A percentile compares a stretch with the other conserved stretches of the same genome.
Evolutionary conservation across 2,888 invertebrate genomes (phyloP).

Genomic region (Galerucella nymphaeae): DNA sequence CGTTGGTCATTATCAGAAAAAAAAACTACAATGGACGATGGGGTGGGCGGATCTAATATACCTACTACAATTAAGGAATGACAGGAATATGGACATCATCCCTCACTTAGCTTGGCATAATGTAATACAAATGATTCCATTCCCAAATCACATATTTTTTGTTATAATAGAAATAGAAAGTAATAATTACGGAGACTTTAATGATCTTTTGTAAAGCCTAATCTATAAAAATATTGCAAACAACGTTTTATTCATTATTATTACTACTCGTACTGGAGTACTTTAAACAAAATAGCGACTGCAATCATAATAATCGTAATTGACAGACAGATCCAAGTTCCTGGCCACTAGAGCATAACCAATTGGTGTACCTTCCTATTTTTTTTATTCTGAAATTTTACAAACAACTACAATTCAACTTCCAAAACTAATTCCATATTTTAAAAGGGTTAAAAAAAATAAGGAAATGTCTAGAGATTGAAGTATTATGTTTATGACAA

Average conservation of each 20-base stretch:
- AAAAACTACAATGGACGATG: slow-evolving; percentile 25
- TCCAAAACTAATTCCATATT: not conserved
- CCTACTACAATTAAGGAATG: slow-evolving; percentile 19
- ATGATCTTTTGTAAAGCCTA: not conserved
- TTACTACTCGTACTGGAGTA: not conserved
- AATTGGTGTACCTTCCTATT: not conserved
- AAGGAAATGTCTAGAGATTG: no score
- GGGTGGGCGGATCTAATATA: slow-evolving; percentile 19
- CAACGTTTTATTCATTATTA: no score
- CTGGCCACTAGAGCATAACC: not conserved
- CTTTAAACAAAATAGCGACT: not conserved
- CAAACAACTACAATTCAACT: not conserved
- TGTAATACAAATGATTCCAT: slow-evolving; percentile 1
- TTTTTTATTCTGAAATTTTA: not conserved
- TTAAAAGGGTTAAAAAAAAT: no score
- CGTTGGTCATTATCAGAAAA: slow-evolving; percentile 34
- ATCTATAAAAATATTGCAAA: not conserved
- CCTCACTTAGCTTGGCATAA: slow-evolving; percentile 5
- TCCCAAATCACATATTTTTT: not conserved
- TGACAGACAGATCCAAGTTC: not conserved
- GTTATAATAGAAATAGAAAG: not conserved
- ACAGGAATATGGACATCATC: slow-evolving; percentile 19
- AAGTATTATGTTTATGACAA: no score
- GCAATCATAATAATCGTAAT: not conserved
- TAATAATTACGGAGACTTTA: not conserved